phyloP scores from a whole-genome alignment of 2,113 vertebrate genomes.

The Formicarius rufipectus region DNA sequence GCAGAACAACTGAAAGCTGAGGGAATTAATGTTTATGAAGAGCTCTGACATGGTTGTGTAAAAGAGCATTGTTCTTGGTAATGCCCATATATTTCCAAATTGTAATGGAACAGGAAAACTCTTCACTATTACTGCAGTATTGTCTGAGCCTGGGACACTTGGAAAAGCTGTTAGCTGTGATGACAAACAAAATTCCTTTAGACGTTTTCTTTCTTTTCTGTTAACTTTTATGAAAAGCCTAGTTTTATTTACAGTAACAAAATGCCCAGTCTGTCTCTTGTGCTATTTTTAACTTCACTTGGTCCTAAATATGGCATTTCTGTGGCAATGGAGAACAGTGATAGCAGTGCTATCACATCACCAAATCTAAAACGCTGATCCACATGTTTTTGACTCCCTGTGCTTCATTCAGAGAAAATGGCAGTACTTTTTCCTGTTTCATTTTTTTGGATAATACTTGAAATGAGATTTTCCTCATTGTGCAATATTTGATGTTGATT shows the following conservation, averaged over 20 bases:
- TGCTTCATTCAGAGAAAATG: not conserved
- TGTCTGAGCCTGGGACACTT: not conserved
- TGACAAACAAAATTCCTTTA: not conserved
- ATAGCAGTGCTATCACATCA: fast-evolving
- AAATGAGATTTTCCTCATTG: not conserved
- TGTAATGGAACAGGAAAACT: not conserved
- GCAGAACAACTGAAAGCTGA: not conserved
- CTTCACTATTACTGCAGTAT: not conserved
- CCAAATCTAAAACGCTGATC: not conserved
- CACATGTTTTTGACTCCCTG: fast-evolving
- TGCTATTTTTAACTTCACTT: not conserved
- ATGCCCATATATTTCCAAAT: not conserved
- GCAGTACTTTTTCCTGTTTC: not conserved
- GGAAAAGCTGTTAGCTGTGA: not conserved
- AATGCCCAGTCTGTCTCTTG: not conserved
- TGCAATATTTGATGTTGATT: not conserved
- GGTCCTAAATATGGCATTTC: not conserved
- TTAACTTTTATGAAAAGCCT: not conserved
- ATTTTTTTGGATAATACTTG: not conserved
- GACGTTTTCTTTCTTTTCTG: not conserved
- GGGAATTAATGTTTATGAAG: not conserved
- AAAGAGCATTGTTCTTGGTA: not conserved
- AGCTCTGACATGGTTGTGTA: not conserved
- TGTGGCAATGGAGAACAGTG: not conserved
- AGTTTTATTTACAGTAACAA: not conserved